Evolutionary conservation across 2,888 invertebrate genomes (phyloP).

Genomic region (Phoenoteleia sp.): DNA sequence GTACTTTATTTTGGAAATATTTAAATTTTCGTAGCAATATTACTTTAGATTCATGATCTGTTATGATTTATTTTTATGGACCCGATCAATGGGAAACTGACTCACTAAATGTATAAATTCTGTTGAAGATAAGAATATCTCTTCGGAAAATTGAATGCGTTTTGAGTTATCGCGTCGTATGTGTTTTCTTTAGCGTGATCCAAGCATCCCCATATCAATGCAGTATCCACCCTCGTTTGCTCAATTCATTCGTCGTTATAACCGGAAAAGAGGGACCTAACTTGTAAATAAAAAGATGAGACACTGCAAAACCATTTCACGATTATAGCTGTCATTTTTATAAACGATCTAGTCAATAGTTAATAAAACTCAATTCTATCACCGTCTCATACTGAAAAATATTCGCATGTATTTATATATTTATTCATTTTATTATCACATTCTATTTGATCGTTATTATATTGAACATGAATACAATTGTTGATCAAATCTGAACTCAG

Average conservation of each 20-base stretch:
- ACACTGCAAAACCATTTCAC: constrained; percentile 74
- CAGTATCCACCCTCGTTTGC: constrained; percentile 71
- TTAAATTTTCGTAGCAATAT: not conserved
- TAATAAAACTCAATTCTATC: constrained; percentile 75
- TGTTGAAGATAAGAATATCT: constrained; percentile 78
- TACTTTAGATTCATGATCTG: not conserved
- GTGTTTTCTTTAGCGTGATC: constrained; percentile 70
- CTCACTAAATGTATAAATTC: not conserved
- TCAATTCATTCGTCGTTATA: constrained; percentile 80
- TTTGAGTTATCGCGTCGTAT: constrained; percentile 84
- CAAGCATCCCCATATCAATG: constrained; percentile 72
- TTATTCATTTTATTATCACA: not conserved
- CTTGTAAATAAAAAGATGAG: constrained; percentile 83
- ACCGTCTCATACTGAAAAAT: not conserved
- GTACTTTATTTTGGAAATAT: not conserved
- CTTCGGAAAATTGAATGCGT: constrained; percentile 85
- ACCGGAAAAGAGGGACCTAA: constrained; percentile 73
- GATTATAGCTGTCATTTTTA: constrained; percentile 51
- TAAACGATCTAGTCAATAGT: constrained; percentile 72
- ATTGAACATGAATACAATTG: not conserved
- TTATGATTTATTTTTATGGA: not conserved
- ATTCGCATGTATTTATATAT: not conserved
- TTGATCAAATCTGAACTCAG: not conserved
- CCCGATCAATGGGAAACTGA: not conserved
- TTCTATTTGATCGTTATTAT: not conserved